These are phyloP conservation scores for Cettia cetti DNA, from an alignment of 2,113 vertebrate genomes.

Conservation along the genomic window DNA sequence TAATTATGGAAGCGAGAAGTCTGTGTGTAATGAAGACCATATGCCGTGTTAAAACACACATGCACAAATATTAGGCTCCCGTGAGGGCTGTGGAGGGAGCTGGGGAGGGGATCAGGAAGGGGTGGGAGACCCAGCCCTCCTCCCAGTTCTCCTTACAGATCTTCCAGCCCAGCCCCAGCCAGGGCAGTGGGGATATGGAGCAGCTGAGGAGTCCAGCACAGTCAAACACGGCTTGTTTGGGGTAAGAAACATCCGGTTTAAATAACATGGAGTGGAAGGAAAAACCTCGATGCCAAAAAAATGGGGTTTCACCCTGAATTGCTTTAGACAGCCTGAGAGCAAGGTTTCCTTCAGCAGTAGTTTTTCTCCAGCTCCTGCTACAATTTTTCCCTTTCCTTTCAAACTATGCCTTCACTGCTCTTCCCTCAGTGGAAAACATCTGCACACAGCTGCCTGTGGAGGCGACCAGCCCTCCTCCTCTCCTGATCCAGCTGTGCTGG, in stretches of 20 bases:
- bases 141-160: background rate
- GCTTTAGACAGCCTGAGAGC: background rate
- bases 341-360: background rate
- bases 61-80: slow-evolving; percentile 56
- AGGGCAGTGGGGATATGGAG: background rate
- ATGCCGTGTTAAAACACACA: slow-evolving; percentile 59
- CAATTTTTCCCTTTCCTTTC: background rate
- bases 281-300: background rate
- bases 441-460: background rate
- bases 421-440: slow-evolving; percentile 11
- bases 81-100: background rate
- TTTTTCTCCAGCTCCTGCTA: background rate
- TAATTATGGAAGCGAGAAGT: slow-evolving; percentile 69
- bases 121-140: background rate
- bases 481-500: background rate
- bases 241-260: background rate
- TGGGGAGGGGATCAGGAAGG: slow-evolving; percentile 16
- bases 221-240: background rate
- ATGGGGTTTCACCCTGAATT: background rate
- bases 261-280: background rate
- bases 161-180: background rate
- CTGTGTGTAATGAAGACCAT: slow-evolving; percentile 66
- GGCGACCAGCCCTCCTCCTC: background rate
- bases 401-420: background rate
- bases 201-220: background rate